A percentile compares a stretch with the other conserved stretches of the same genome.
Conservation (phyloP, 2,113 vertebrate species). For the Edolisoma coerulescens region DNA sequence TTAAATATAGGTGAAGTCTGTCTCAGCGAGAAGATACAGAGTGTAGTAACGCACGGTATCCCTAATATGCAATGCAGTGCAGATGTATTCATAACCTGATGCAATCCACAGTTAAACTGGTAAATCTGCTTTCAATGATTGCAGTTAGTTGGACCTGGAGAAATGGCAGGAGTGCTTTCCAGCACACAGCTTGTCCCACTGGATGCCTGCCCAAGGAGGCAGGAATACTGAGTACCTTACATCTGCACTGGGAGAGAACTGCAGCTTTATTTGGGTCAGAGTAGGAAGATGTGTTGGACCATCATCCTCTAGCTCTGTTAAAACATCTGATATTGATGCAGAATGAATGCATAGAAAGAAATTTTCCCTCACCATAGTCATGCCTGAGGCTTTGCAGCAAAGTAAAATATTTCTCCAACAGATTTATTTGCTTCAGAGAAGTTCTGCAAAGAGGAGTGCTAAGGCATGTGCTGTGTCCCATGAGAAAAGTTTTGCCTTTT, state of each 20-base stretch:
- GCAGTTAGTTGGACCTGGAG: not conserved
- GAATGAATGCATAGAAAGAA: not conserved
- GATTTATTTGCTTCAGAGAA: not conserved
- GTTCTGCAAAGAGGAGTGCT: not conserved
- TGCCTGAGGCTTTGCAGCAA: not conserved
- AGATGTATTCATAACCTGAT: not conserved
- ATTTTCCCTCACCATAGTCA: not conserved
- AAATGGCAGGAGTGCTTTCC: not conserved
- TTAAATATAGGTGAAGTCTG: not conserved
- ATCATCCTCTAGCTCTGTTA: not conserved
- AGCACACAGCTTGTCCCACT: not conserved
- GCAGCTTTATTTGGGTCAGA: not conserved
- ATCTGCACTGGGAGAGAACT: not conserved
- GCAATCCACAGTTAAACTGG: not conserved
- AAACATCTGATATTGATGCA: not conserved
- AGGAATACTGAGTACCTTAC: not conserved
- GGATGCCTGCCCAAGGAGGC: not conserved
- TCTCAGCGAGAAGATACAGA: not conserved
- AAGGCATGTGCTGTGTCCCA: rapidly evolving
- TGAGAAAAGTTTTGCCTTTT: not conserved
- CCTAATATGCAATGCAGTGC: not conserved
- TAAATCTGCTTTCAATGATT: not conserved
- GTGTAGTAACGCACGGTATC: not conserved
- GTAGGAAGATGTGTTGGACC: not conserved
- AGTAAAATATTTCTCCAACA: not conserved